phyloP scores from a whole-genome alignment of 1,140 invertebrate species.

The Trichonephila inaurata region DNA sequence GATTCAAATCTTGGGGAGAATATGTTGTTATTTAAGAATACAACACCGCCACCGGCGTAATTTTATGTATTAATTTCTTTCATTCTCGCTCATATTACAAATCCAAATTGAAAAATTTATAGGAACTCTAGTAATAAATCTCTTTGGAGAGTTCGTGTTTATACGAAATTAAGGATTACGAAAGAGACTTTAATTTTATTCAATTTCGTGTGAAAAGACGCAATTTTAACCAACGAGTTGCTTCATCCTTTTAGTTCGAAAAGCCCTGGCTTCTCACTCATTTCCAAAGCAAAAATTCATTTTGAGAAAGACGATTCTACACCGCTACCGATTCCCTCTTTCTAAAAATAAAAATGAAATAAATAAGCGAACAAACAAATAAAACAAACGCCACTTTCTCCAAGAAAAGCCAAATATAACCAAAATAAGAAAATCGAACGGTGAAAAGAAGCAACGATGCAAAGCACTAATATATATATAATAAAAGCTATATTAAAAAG shows the following conservation, averaged over 20 bases:
- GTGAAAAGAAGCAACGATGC: slow-evolving; percentile 39
- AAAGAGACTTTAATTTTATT: background rate
- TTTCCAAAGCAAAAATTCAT: slow-evolving; percentile 57
- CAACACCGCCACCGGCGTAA: too few relatives aligned
- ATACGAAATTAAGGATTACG: background rate
- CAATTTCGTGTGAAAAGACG: background rate
- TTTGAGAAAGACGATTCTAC: slow-evolving; percentile 32
- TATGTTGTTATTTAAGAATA: too few relatives aligned
- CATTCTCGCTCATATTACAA: background rate
- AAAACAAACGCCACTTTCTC: slow-evolving; percentile 26
- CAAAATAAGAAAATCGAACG: slow-evolving; percentile 20
- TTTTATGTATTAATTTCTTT: background rate
- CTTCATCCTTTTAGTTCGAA: background rate
- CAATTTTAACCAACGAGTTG: background rate
- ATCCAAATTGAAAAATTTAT: background rate
- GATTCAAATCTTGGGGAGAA: too few relatives aligned
- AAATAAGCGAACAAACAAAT: background rate
- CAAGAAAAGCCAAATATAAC: slow-evolving; percentile 38
- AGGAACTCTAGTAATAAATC: background rate
- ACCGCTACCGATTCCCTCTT: background rate
- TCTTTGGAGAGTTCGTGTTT: background rate
- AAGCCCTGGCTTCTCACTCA: background rate
- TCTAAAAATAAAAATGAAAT: slow-evolving; percentile 2
- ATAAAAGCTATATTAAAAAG: slow-evolving; percentile 75
- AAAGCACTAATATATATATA: slow-evolving; percentile 55